Evolutionary conservation across 1,140 invertebrate genomes (phyloP).

Genomic region (Drosophila nebulosa): DNA sequence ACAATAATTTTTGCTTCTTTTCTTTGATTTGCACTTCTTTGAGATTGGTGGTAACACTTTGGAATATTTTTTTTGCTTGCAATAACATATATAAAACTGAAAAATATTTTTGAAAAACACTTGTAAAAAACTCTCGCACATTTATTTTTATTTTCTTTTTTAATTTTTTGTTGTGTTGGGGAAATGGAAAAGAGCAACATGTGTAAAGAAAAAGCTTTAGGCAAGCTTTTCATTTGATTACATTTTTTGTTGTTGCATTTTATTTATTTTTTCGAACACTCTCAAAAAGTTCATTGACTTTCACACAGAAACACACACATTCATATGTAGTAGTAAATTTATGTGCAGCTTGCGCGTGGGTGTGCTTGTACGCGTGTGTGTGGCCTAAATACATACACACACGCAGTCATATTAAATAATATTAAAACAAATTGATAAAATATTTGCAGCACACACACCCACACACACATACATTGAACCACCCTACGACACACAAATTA

Average conservation of each 20-base stretch:
- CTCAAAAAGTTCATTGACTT: conserved; percentile 60
- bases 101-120: conserved; percentile 74
- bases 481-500: not conserved
- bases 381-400: conserved; percentile 6
- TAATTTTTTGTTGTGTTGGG: conserved; percentile 5
- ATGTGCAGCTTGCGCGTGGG: not conserved
- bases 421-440: not conserved
- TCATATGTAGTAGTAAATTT: conserved; percentile 17
- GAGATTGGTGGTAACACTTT: conserved; percentile 42
- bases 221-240: conserved; percentile 21
- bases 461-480: conserved; percentile 6
- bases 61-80: conserved; percentile 51
- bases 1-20: conserved; percentile 8
- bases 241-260: conserved; percentile 13
- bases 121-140: conserved; percentile 71
- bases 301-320: conserved; percentile 6
- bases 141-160: conserved; percentile 7
- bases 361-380: not conserved
- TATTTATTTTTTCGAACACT: conserved; percentile 53
- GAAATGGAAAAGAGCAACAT: not conserved
- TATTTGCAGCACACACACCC: not conserved
- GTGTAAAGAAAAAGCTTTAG: conserved; percentile 23
- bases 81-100: conserved; percentile 34
- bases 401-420: not conserved
- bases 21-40: conserved; percentile 3